A percentile compares a stretch with the other conserved stretches of the same genome.
Conservation (phyloP, 1,140 invertebrate genomes). For the honey bee (Apis mellifera) region DNA sequence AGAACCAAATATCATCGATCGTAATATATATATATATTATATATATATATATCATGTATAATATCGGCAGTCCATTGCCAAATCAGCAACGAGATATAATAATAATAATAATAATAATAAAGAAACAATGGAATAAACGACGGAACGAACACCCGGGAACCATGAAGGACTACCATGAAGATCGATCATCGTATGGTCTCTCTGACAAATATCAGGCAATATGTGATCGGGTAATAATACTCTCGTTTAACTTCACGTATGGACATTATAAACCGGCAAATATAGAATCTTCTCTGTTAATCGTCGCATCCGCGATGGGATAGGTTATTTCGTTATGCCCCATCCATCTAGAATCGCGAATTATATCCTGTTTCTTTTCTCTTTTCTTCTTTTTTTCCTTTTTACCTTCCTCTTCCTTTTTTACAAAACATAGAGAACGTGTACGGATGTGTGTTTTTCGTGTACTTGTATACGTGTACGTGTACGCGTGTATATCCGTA, state of each 20-base stretch:
- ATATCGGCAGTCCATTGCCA: background rate
- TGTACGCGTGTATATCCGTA: slow-evolving; percentile 14
- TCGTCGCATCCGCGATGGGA: background rate
- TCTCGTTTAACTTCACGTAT: slow-evolving; percentile 14
- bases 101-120: too few species aligned
- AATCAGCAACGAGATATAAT: background rate
- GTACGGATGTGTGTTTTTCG: slow-evolving; percentile 28
- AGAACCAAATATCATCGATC: background rate
- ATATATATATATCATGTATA: too few species aligned
- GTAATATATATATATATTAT: background rate
- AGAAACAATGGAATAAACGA: background rate
- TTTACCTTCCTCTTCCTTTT: background rate
- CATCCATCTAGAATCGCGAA: too few species aligned
- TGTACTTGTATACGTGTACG: slow-evolving; percentile 1
- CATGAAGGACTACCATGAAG: background rate
- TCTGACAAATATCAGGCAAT: background rate
- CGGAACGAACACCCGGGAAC: background rate
- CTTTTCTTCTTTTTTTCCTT: background rate
- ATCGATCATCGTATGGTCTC: slow-evolving; percentile 1
- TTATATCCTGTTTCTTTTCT: background rate
- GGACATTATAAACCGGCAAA: slow-evolving; percentile 45
- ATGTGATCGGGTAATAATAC: background rate
- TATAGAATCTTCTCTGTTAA: slow-evolving; percentile 38
- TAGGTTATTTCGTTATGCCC: slow-evolving; percentile 28
- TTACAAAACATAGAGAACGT: slow-evolving; percentile 62